phyloP scores from a whole-genome alignment of 1,140 invertebrate species.

The Hylyphantes graminicola region DNA sequence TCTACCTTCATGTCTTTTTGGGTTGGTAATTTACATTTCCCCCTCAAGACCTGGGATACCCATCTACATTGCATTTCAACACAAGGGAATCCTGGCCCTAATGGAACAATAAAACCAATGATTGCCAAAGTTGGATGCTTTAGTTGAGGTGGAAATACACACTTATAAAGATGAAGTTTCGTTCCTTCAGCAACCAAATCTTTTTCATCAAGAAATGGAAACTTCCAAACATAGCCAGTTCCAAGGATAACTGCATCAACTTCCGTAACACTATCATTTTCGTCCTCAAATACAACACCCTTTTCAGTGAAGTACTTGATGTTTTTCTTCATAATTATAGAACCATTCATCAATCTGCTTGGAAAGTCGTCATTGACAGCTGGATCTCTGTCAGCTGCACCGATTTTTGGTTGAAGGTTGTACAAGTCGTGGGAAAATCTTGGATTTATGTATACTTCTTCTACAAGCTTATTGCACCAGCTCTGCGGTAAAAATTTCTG shows the following conservation, averaged over 20 bases:
- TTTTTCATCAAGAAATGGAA: constrained; percentile 66
- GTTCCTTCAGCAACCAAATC: constrained; percentile 64
- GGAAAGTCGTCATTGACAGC: constrained; percentile 72
- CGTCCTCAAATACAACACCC: constrained; percentile 66
- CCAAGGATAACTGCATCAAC: constrained; percentile 67
- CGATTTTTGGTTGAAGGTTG: constrained; percentile 69
- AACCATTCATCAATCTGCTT: constrained; percentile 69
- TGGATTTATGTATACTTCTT: constrained; percentile 55
- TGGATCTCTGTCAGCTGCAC: constrained; percentile 69
- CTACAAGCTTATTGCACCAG: not conserved
- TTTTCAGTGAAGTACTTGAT: constrained; percentile 66
- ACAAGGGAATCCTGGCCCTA: constrained; percentile 71
- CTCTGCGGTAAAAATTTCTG: constrained; percentile 61
- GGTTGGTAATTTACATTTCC: constrained; percentile 56
- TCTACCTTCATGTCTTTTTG: constrained; percentile 55
- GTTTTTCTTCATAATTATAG: constrained; percentile 68
- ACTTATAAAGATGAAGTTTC: constrained; percentile 69
- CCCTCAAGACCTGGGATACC: constrained; percentile 58
- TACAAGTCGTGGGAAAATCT: constrained; percentile 70
- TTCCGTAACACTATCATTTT: constrained; percentile 53
- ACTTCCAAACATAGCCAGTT: constrained; percentile 68
- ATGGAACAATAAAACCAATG: constrained; percentile 71
- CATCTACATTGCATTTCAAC: constrained; percentile 68
- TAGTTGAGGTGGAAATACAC: constrained; percentile 68
- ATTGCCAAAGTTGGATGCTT: constrained; percentile 67